Conservation (phyloP, 2,888 invertebrate species). For the Drosophila niveifrons region DNA sequence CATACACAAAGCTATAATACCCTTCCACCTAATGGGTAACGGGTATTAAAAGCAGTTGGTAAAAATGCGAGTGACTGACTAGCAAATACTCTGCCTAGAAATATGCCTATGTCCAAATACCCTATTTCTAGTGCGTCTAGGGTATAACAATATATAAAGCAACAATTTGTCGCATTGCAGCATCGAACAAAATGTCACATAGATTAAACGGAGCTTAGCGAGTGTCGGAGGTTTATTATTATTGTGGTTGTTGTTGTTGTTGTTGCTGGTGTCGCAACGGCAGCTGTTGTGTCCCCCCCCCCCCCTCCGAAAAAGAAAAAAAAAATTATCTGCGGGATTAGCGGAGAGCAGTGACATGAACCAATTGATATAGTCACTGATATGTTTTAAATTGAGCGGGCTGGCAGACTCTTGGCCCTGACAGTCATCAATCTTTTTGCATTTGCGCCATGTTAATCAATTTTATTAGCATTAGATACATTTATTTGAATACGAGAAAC, state of each 20-base stretch:
- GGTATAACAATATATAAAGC: conserved; percentile 25
- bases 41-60: neutral
- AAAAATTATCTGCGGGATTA: conserved; percentile 45
- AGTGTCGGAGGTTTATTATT: conserved; percentile 12
- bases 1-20: no score
- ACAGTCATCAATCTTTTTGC: conserved; percentile 71
- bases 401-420: conserved; percentile 52
- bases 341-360: conserved; percentile 21
- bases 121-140: neutral
- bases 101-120: neutral
- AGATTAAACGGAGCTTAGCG: conserved; percentile 60
- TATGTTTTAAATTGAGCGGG: conserved; percentile 43
- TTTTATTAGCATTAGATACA: conserved; percentile 69
- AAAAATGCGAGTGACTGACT: neutral
- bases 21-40: neutral
- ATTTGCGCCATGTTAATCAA: conserved; percentile 64
- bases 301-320: no score
- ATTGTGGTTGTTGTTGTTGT: neutral
- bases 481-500: conserved; percentile 10
- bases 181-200: conserved; percentile 63
- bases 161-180: conserved; percentile 65
- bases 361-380: conserved; percentile 42
- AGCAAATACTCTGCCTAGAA: neutral
- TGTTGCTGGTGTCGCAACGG: conserved; percentile 32
- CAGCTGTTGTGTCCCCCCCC: conserved; percentile 61